Evolutionary conservation across 2,888 invertebrate genomes (phyloP), one percentile per base, ranked within the genome.

Genomic region (Cryptus viduatorius): DNA sequence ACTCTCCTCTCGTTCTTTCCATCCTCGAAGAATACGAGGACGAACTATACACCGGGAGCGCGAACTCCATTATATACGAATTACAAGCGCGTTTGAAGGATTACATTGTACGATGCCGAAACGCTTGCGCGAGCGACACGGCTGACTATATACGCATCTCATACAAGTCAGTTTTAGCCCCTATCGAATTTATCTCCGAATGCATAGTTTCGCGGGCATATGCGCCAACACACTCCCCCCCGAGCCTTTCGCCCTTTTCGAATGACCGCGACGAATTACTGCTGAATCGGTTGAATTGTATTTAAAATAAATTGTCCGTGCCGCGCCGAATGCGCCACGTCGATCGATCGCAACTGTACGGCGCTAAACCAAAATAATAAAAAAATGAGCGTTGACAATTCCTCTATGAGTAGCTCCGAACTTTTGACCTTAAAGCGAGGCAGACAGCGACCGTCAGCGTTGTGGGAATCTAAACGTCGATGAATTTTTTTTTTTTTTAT

Each of bases 61-160:
- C 86, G 87, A 85, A 90, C 89, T 90, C 90, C 84, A 90, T 91
- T 91, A 90, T 91, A 90, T 88, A 88, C 91, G 85, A 89, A 90
- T 91, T 90, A 90, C 89, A 89, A 87, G 89, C 89, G 89, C 86
- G 88, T 90, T 91, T 89, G 88, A 75, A 59, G 88, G 87, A 87
- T 88, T 82, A 88, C 87, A 88, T 89, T 89, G 88, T 88, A 84
- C 64, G 64, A 48, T 64, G 81, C 83, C 5, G 84, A 84, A 86
- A 77, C 73, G 80, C 76, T 77, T 73, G 71, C 86, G 84, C 73
- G 72, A 81, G 65, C 73, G 73, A 64, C 68, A 68, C 69, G 69
- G 44, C 64, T n/a, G 65, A 14, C 61, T 44, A 67, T 59, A 53
- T 14, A 31, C 19, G 44, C 71, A 71, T 71, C 59, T 42, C 64